Evolutionary conservation across 2,113 vertebrate species (phyloP).

Genomic region (Thomomys bottae): DNA sequence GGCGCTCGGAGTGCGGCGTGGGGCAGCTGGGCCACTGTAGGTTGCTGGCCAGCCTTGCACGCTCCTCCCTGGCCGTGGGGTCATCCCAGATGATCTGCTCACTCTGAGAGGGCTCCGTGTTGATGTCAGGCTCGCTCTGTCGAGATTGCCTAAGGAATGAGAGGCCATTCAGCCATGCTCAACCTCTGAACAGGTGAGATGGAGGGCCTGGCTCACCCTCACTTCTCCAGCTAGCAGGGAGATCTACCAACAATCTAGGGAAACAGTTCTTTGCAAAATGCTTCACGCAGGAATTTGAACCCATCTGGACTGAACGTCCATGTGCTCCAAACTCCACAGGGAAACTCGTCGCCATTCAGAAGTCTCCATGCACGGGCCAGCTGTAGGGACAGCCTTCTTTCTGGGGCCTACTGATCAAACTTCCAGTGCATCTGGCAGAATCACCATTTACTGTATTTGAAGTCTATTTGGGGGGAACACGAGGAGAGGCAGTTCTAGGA

Average conservation of each 20-base stretch:
- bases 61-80: slow-evolving; percentile 96
- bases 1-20: slow-evolving; percentile 91
- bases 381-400: too few relatives aligned
- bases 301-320: neutral
- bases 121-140: slow-evolving; percentile 88
- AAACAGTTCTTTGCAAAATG: neutral
- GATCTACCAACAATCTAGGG: neutral
- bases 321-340: slow-evolving; percentile 19
- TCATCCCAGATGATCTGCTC: slow-evolving; percentile 99
- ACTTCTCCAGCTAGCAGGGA: too few relatives aligned
- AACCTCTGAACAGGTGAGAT: too few relatives aligned
- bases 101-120: slow-evolving; percentile 97
- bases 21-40: slow-evolving; percentile 95
- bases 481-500: too few relatives aligned
- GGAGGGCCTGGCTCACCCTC: too few relatives aligned
- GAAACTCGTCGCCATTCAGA: neutral
- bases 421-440: too few relatives aligned
- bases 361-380: too few relatives aligned
- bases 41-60: slow-evolving; percentile 95
- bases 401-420: too few relatives aligned
- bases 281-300: slow-evolving; percentile 37
- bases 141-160: slow-evolving; percentile 88
- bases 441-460: too few relatives aligned
- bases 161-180: too few relatives aligned
- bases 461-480: too few relatives aligned